A percentile compares a stretch with the other conserved stretches of the same genome.
Evolutionary conservation across 2,113 vertebrate species (phyloP).

Genomic region (Pionites leucogaster): DNA sequence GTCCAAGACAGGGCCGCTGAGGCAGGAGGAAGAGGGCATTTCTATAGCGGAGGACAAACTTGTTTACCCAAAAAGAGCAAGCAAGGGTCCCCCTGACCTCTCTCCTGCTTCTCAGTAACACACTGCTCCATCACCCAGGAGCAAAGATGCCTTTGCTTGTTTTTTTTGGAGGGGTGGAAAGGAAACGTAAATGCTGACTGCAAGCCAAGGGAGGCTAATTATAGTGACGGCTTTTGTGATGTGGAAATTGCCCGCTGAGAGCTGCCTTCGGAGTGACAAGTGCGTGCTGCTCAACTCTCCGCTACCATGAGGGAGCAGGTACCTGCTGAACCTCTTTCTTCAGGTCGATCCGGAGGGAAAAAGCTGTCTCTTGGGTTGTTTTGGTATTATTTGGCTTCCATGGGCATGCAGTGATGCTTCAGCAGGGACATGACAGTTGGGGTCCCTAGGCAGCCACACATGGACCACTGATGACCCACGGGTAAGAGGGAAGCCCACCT

Average conservation of each 20-base stretch:
- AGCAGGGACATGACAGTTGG: neutral
- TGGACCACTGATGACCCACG: fast-evolving
- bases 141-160: neutral
- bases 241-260: neutral
- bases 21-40: neutral
- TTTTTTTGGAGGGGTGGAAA: neutral
- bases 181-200: neutral
- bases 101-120: neutral
- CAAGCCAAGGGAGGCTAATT: neutral
- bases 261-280: neutral
- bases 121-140: neutral
- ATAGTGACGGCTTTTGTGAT: neutral
- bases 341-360: neutral
- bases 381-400: neutral
- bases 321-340: neutral
- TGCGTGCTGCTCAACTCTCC: neutral
- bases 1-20: neutral
- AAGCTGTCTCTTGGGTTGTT: neutral
- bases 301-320: neutral
- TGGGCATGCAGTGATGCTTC: neutral
- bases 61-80: neutral
- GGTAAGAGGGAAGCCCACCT: neutral
- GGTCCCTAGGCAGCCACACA: neutral
- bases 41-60: neutral
- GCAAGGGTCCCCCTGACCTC: neutral